phyloP scores from a whole-genome alignment of 2,797 vertebrate genomes.

The Chiroxiphia lanceolata region DNA sequence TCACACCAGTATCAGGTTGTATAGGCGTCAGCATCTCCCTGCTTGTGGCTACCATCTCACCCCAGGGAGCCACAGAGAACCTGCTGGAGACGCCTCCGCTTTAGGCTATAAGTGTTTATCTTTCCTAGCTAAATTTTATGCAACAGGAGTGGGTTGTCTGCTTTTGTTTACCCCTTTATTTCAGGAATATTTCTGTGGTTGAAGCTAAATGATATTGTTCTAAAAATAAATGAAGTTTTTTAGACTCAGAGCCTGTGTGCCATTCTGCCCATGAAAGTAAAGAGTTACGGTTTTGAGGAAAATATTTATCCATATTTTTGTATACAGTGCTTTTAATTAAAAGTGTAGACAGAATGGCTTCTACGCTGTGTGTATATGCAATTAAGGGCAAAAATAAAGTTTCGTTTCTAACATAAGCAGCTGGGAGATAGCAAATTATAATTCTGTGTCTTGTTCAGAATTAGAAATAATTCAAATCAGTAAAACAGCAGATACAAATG shows the following conservation, averaged over 20 bases:
- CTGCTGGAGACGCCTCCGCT: neutral
- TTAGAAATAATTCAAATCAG: neutral
- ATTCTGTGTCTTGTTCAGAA: conserved; percentile 5
- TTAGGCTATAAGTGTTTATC: neutral
- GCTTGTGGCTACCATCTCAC: neutral
- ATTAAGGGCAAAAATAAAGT: neutral
- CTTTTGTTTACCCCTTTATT: neutral
- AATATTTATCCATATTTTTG: neutral
- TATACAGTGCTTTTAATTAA: conserved; percentile 36
- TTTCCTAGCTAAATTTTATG: neutral
- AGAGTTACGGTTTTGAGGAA: neutral
- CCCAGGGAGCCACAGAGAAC: neutral
- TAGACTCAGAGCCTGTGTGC: neutral
- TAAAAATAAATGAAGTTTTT: neutral
- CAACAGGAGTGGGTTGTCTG: neutral
- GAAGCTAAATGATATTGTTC: neutral
- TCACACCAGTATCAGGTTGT: neutral
- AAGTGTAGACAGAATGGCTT: neutral
- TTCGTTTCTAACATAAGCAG: conserved; percentile 1
- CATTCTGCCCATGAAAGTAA: neutral
- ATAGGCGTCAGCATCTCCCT: neutral
- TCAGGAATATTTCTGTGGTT: neutral
- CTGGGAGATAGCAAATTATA: conserved; percentile 39
- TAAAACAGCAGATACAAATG: neutral
- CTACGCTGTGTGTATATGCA: neutral